These are phyloP conservation scores for Ploceus nigricollis DNA, from an alignment of 2,113 vertebrate species.

Conservation along the genomic window DNA sequence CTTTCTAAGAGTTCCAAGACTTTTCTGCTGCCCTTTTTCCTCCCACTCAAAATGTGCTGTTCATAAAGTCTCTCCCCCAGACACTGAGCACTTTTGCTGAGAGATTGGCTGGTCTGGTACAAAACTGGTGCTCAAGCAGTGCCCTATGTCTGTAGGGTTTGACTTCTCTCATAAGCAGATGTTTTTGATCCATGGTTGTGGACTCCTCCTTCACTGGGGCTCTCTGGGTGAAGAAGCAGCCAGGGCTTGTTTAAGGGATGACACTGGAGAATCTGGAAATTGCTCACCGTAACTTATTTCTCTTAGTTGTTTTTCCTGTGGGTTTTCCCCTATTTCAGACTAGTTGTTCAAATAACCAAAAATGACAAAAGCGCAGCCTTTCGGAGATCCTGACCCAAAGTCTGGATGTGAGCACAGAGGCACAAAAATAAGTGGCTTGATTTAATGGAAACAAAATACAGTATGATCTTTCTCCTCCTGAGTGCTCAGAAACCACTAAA, in stretches of 20 bases:
- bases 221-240: not conserved
- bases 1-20: conserved; percentile 1
- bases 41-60: not conserved
- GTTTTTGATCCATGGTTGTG: not conserved
- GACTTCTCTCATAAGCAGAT: not conserved
- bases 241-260: not conserved
- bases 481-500: not conserved
- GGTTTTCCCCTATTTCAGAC: not conserved
- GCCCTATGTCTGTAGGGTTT: not conserved
- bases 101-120: not conserved
- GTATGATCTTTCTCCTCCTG: not conserved
- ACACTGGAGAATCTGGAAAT: not conserved
- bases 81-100: accelerated
- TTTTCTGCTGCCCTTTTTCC: not conserved
- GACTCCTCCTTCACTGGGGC: accelerated
- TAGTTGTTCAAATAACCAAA: not conserved
- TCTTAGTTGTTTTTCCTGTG: not conserved
- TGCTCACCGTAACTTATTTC: not conserved
- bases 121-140: not conserved
- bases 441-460: not conserved
- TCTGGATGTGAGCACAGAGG: not conserved
- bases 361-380: not conserved
- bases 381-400: not conserved
- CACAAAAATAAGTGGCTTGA: not conserved
- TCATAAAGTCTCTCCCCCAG: not conserved